Evolutionary conservation across 2,113 vertebrate species (phyloP).

Genomic region (Tamias sibiricus): DNA sequence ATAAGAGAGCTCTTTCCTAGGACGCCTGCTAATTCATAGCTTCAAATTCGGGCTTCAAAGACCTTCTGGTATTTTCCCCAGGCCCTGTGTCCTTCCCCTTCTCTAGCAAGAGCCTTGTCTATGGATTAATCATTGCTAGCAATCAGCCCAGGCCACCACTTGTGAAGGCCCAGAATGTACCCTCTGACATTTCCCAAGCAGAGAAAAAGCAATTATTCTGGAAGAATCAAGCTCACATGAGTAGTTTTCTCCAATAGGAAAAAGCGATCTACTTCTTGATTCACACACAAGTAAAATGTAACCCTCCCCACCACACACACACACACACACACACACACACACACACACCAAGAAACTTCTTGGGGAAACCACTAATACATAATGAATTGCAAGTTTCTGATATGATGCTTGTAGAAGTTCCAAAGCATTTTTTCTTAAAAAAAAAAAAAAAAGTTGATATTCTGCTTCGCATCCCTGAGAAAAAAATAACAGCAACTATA

Average conservation of each 20-base stretch:
- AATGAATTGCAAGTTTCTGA: neutral
- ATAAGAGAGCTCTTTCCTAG: constrained; percentile 1
- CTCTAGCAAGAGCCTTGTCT: neutral
- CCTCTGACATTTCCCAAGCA: constrained; percentile 36
- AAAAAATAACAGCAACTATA: neutral
- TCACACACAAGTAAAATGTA: neutral
- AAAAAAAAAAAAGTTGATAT: neutral
- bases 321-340: neutral
- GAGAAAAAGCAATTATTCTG: neutral
- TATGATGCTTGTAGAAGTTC: neutral
- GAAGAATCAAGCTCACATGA: constrained; percentile 32
- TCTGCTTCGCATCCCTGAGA: neutral
- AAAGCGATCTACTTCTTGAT: neutral
- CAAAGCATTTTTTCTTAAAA: neutral
- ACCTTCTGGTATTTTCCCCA: neutral
- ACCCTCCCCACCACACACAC: neutral
- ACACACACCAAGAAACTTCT: neutral
- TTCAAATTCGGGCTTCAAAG: neutral
- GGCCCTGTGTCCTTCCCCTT: too few species aligned
- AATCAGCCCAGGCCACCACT: neutral
- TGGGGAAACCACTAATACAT: neutral
- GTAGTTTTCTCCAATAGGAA: constrained; percentile 10
- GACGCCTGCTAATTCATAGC: neutral
- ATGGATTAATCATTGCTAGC: neutral
- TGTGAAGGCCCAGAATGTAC: neutral